Percentiles rank a stretch among this genome's conserved stretches.
Conservation (phyloP, 2,888 invertebrate species). For the Drymonia ruficornis region DNA sequence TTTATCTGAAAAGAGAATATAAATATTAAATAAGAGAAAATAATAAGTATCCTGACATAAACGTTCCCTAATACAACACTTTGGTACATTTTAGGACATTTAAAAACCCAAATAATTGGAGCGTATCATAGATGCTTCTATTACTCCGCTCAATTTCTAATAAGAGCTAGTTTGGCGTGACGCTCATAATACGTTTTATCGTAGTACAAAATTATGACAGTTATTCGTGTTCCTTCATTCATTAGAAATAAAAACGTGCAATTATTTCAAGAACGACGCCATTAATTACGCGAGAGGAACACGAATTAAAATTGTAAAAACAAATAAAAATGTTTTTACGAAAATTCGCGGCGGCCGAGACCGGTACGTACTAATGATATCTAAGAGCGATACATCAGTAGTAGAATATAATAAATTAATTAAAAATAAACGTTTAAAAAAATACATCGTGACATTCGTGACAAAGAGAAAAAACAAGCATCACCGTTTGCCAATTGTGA, state of each 20-base stretch:
- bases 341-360: constrained; percentile 9
- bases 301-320: constrained; percentile 24
- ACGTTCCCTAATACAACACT: too few species aligned
- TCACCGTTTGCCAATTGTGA: constrained; percentile 28
- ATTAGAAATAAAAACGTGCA: constrained; percentile 39
- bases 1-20: too few species aligned
- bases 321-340: constrained; percentile 21
- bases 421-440: constrained; percentile 19
- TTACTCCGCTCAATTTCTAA: constrained; percentile 7
- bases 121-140: too few species aligned
- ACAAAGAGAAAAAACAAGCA: constrained; percentile 26
- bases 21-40: too few species aligned
- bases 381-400: constrained; percentile 27
- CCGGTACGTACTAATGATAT: constrained; percentile 20
- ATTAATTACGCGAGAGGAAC: constrained; percentile 29
- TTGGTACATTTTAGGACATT: too few species aligned
- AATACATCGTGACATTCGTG: background rate
- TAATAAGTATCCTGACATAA: too few species aligned
- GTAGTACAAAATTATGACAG: constrained; percentile 31
- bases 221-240: constrained; percentile 36
- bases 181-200: constrained; percentile 32
- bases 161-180: constrained; percentile 33
- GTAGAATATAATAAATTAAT: constrained; percentile 38
- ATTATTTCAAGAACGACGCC: constrained; percentile 37
- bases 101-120: too few species aligned